Conservation (phyloP, 2,797 vertebrate genomes). For the Ambastaia sidthimunki region DNA sequence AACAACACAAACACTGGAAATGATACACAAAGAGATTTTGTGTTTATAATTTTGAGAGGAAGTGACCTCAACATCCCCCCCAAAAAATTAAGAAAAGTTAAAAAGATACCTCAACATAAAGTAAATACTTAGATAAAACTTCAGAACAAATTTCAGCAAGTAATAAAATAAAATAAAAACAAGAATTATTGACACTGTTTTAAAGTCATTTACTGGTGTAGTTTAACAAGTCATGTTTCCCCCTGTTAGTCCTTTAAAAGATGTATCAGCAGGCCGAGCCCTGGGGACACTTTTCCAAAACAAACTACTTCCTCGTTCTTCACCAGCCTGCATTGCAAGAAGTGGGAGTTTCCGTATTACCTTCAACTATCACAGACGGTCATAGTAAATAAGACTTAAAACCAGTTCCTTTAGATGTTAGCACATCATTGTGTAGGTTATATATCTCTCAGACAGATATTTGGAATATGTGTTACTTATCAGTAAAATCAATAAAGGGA, state of each 20-base stretch:
- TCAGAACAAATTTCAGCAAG: neutral
- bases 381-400: neutral
- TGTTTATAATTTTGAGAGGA: too few species aligned
- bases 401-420: neutral
- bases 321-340: neutral
- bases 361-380: neutral
- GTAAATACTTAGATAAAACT: too few species aligned
- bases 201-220: neutral
- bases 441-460: neutral
- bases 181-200: neutral
- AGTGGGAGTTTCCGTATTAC: neutral
- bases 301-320: conserved; percentile 28
- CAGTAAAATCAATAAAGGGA: neutral
- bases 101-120: too few species aligned
- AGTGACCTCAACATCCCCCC: too few species aligned
- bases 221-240: neutral
- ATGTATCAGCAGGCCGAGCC: neutral
- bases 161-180: neutral
- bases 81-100: too few species aligned
- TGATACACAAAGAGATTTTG: too few species aligned
- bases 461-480: neutral
- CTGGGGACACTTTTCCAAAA: neutral
- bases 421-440: neutral
- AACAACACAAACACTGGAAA: too few species aligned
- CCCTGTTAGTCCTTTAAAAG: neutral